Percentiles rank a stretch among this genome's conserved stretches.
Evolutionary conservation across 2,113 vertebrate genomes (phyloP).

Genomic region (Coptodon bakossiorum): DNA sequence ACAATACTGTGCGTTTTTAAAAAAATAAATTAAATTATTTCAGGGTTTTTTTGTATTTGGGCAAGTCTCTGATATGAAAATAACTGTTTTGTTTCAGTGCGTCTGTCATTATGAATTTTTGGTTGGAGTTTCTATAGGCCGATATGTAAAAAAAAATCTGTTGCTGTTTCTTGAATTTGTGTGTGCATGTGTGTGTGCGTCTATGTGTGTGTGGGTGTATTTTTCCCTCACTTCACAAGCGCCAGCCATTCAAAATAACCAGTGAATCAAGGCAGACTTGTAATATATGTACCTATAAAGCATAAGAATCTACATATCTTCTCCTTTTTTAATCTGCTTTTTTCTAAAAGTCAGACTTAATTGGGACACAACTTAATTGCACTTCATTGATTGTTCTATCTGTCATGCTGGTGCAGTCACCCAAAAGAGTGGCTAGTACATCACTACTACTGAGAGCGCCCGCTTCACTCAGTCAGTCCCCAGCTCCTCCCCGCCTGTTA

Average conservation of each 20-base stretch:
- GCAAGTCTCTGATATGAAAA: background rate
- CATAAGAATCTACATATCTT: background rate
- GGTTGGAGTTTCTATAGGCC: background rate
- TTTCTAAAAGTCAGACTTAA: background rate
- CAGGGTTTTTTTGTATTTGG: background rate
- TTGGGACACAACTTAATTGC: background rate
- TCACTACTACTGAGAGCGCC: slow-evolving; percentile 10
- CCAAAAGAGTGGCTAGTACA: slow-evolving; percentile 11
- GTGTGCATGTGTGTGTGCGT: background rate
- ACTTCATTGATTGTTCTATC: background rate
- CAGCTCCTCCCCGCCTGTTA: slow-evolving; percentile 55
- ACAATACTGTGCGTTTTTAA: background rate
- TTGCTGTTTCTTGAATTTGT: background rate
- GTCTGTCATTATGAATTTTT: background rate
- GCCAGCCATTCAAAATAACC: background rate
- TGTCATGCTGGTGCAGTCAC: background rate
- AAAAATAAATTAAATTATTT: background rate
- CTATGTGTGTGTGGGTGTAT: background rate
- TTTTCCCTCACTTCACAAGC: background rate
- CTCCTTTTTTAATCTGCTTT: background rate
- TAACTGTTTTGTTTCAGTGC: background rate
- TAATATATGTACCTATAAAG: background rate
- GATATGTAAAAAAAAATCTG: background rate
- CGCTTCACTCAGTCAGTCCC: slow-evolving; percentile 22
- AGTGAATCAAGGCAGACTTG: background rate